Conservation (phyloP, 2,797 vertebrate genomes). For the Pristis pectinata region DNA sequence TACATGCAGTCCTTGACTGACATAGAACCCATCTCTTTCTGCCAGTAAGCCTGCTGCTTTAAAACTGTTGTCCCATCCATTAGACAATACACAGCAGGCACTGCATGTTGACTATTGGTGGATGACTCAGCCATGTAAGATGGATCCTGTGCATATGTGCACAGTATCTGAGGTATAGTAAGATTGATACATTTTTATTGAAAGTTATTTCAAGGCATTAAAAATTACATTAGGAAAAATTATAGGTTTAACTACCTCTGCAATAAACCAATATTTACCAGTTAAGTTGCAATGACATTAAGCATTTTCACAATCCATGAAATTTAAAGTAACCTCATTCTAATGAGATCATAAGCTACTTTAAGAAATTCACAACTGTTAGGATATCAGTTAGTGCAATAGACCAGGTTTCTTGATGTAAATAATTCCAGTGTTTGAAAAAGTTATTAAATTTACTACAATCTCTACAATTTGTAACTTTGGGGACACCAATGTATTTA, state of each 20-base stretch:
- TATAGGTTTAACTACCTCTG: not conserved
- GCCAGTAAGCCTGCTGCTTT: not conserved
- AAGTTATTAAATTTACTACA: constrained; percentile 2
- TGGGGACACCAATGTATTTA: not conserved
- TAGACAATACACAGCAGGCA: not conserved
- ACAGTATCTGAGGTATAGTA: constrained; percentile 26
- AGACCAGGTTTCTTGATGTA: not conserved
- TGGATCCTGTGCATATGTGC: not conserved
- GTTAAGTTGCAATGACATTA: not conserved
- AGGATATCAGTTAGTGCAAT: not conserved
- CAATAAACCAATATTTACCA: not conserved
- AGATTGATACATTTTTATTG: not conserved
- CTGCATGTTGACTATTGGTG: not conserved
- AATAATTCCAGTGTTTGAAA: constrained; percentile 7
- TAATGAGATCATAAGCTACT: constrained; percentile 20
- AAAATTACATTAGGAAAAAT: not conserved
- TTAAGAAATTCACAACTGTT: constrained; percentile 20
- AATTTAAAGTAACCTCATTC: constrained; percentile 12
- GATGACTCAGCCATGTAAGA: not conserved
- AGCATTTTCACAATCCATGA: not conserved
- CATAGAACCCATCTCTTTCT: not conserved
- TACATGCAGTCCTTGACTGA: not conserved
- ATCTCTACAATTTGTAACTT: not conserved
- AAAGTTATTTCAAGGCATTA: not conserved
- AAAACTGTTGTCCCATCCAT: not conserved